Conservation (phyloP, 2,797 vertebrate species). For the Myiothlypis chrysogaster region DNA sequence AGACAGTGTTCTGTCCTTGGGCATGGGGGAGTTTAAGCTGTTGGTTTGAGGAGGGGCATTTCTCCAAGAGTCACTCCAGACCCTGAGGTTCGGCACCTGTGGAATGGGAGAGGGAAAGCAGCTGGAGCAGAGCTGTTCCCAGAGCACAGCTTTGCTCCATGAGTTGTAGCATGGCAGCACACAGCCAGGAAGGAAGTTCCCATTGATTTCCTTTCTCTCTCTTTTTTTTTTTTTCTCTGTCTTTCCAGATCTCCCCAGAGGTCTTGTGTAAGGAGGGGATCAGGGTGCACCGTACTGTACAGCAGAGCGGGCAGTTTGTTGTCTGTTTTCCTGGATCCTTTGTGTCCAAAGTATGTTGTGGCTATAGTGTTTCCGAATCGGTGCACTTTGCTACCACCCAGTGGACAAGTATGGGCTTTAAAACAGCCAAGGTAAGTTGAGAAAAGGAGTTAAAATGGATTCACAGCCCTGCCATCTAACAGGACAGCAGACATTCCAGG, state of each 20-base stretch:
- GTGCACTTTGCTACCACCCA: slow-evolving; percentile 98
- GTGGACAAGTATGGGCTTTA: slow-evolving; percentile 97
- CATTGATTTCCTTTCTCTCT: neutral
- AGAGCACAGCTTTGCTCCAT: neutral
- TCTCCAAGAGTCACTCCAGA: neutral
- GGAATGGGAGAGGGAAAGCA: neutral
- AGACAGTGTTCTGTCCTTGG: neutral
- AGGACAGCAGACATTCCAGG: slow-evolving; percentile 16
- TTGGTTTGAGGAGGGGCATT: neutral
- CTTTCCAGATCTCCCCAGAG: slow-evolving; percentile 93
- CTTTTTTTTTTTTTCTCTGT: neutral
- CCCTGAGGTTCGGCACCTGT: neutral
- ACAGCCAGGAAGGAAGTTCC: neutral
- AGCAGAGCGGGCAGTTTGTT: slow-evolving; percentile 95
- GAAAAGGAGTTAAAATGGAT: slow-evolving; percentile 36
- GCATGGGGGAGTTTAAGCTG: neutral
- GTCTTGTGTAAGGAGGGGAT: slow-evolving; percentile 95
- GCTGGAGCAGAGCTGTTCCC: neutral
- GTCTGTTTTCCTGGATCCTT: slow-evolving; percentile 98
- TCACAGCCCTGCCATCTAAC: neutral
- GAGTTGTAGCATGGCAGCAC: neutral
- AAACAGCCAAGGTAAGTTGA: slow-evolving; percentile 92
- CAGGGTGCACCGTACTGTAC: slow-evolving; percentile 95
- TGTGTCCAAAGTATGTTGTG: slow-evolving; percentile 96
- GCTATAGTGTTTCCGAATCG: slow-evolving; percentile 98